phyloP scores from a whole-genome alignment of 2,888 invertebrate species.

The Ornithoptera priamus region DNA sequence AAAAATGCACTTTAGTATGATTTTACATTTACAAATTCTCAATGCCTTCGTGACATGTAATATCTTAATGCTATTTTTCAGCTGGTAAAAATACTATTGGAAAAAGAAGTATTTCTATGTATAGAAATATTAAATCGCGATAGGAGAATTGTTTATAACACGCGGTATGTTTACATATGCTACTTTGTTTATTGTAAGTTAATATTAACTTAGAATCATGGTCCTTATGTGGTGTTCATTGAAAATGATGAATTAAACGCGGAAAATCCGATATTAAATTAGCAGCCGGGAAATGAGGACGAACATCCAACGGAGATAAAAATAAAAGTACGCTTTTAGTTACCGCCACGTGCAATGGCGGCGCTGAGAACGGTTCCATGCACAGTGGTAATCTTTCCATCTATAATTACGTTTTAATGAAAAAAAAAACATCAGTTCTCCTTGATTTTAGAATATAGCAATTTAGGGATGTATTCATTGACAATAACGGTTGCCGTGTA shows the following conservation, averaged over 20 bases:
- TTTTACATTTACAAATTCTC: no score
- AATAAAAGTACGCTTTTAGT: conserved; percentile 26
- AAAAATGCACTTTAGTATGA: no score
- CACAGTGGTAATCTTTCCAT: conserved; percentile 6
- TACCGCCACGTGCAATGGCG: conserved; percentile 8
- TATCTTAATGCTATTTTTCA: no score
- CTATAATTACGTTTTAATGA: conserved; percentile 16
- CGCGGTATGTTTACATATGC: background rate
- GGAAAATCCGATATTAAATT: conserved; percentile 26
- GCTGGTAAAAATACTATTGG: no score
- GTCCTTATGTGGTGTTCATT: background rate
- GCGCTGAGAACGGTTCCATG: conserved; percentile 10
- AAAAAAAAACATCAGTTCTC: conserved; percentile 2
- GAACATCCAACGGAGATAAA: conserved; percentile 24
- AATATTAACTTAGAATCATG: background rate
- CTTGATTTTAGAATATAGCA: background rate
- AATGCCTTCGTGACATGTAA: no score
- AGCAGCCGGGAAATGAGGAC: conserved; percentile 24
- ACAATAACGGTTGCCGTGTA: no score
- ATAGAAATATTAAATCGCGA: background rate
- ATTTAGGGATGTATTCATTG: no score
- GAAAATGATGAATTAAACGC: conserved; percentile 21
- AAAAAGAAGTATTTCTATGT: no score
- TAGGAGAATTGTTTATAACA: background rate
- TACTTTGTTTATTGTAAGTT: background rate